These are phyloP conservation scores for Cyphomyrus discorhynchus DNA, from an alignment of 2,113 vertebrate genomes.

Conservation along the genomic window DNA sequence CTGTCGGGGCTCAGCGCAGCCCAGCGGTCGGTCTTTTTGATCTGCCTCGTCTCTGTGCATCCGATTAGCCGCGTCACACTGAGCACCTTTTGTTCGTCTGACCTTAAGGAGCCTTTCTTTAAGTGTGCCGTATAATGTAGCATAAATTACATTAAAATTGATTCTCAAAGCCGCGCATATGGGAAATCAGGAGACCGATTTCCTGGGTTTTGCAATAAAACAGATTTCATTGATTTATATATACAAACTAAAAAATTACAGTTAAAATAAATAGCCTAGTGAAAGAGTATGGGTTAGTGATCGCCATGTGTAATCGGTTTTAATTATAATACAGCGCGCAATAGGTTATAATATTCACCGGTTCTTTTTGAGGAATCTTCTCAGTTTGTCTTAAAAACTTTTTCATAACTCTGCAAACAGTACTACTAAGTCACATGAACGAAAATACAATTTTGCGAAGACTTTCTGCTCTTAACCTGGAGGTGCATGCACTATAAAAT, in stretches of 20 bases:
- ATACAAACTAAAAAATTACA: background rate
- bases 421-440: background rate
- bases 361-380: background rate
- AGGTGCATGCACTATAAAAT: background rate
- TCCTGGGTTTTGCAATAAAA: background rate
- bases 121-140: background rate
- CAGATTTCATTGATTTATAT: background rate
- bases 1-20: background rate
- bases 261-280: background rate
- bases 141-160: background rate
- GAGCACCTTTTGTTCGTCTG: background rate
- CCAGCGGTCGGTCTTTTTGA: background rate
- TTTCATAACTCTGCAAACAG: background rate
- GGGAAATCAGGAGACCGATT: background rate
- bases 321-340: background rate
- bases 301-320: background rate
- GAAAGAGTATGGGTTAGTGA: background rate
- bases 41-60: background rate
- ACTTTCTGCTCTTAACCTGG: background rate
- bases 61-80: background rate
- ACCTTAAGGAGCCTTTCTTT: background rate
- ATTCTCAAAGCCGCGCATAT: background rate
- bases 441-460: background rate
- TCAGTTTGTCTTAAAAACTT: background rate
- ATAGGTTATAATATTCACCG: background rate